phyloP scores from a whole-genome alignment of 1,140 invertebrate genomes.

The Asobara japonica region DNA sequence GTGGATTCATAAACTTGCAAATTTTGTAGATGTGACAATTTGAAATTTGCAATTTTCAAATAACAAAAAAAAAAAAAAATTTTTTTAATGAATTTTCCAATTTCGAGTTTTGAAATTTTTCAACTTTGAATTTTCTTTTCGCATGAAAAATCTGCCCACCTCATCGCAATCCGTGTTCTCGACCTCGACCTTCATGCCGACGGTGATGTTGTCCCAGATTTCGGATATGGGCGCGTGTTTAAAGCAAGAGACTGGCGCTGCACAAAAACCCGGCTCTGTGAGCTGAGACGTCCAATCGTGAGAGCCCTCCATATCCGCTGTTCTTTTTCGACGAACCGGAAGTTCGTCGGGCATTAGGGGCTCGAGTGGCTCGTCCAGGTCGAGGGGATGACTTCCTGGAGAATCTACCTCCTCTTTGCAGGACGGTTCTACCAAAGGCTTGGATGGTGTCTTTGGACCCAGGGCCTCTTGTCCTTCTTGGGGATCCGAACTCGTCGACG shows the following conservation, averaged over 20 bases:
- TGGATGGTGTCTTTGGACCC: slow-evolving; percentile 40
- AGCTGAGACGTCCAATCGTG: slow-evolving; percentile 87
- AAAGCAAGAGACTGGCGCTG: slow-evolving; percentile 90
- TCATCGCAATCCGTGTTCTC: slow-evolving; percentile 90
- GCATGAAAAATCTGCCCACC: no score
- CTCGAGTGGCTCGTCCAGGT: no score
- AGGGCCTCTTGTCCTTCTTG: slow-evolving; percentile 42
- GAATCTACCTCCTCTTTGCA: slow-evolving; percentile 44
- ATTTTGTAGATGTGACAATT: no score
- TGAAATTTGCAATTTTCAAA: no score
- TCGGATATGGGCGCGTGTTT: slow-evolving; percentile 90
- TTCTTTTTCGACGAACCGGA: slow-evolving; percentile 65
- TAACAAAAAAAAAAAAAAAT: no score
- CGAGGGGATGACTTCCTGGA: no score
- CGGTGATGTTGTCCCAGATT: slow-evolving; percentile 92
- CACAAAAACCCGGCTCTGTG: slow-evolving; percentile 78
- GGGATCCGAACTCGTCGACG: slow-evolving; percentile 15
- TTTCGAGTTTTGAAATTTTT: no score
- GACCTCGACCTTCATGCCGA: slow-evolving; percentile 96
- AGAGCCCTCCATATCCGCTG: slow-evolving; percentile 74
- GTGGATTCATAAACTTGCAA: no score
- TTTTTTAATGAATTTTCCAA: no score
- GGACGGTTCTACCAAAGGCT: background rate
- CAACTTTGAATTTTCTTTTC: no score
- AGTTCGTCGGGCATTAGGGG: slow-evolving; percentile 62